Base-by-base conservation (phyloP, 2,113 vertebrate genomes). In the Actenoides lindsayi region DNA sequence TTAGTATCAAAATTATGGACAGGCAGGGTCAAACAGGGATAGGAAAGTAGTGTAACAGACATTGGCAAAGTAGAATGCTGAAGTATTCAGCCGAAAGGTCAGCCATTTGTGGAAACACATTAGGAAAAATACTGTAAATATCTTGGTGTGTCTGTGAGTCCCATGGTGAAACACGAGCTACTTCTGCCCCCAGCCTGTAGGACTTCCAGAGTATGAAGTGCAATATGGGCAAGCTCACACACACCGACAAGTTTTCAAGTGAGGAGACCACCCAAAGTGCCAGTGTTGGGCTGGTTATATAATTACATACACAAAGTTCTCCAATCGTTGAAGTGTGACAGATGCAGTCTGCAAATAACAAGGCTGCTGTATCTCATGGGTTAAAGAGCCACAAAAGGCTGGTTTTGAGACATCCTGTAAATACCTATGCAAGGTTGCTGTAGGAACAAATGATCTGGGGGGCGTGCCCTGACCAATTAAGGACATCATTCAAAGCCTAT, bases 21-120 rank as follows among this genome's bases (percentile, higher is more conserved):
- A 76, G 54, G 21, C 77, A 70, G 90, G 91, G 95, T 95, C 92
- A 96, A 90, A 77, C 31, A 64, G 89, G 93, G 96, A 83, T 91
- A 94, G 86, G 60, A 71, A 89, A 83, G 44, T 91, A 73, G 37
- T 79, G 63, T 82, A 86, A 39, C 68, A 90, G 87, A 48, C 60
- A 30, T 14, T 51, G 71, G 91, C 63, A 63, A 76, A 83, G 75
- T 33, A 46, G 81, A 90, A 82, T 83, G 90, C 31, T 30, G 5
- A 87, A 85, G 60, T 44, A 84, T 94, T 96, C 77, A 75, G 33
- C 90, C 6, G 21, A 88, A 93, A 94, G 88, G 81, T 93, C 90
- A 87, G 41, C 65, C 83, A 91, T 39, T 76, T 64, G 3, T 75
- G 71, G 92, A 93, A 97, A 83, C 30, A 41, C 50, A 50, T 96